A percentile compares a stretch with the other conserved stretches of the same genome.
Evolutionary conservation across 2,113 vertebrate species (phyloP).

Genomic region (Hyperoodon ampullatus): DNA sequence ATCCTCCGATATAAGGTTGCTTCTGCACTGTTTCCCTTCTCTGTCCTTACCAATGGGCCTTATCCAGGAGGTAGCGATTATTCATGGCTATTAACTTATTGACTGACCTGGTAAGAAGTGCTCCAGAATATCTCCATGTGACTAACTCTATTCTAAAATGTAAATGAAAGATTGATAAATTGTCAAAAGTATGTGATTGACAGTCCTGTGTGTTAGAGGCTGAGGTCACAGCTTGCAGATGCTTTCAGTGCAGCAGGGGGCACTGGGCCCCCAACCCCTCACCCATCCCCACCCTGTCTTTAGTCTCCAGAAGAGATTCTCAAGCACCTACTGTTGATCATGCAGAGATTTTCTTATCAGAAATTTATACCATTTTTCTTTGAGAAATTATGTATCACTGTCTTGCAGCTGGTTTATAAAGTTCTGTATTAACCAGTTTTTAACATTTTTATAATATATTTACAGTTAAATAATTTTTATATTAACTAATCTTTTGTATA

Average conservation of each 20-base stretch:
- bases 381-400: constrained; percentile 71
- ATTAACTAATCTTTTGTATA: constrained; percentile 52
- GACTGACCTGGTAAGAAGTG: background rate
- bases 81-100: background rate
- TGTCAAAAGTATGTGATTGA: background rate
- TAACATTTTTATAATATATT: constrained; percentile 64
- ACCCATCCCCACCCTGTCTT: background rate
- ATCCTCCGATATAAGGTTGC: background rate
- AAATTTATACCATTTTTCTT: constrained; percentile 54
- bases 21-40: background rate
- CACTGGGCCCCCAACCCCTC: background rate
- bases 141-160: background rate
- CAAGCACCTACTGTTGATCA: background rate
- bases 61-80: background rate
- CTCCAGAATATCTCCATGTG: background rate
- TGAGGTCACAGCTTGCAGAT: background rate
- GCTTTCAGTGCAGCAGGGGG: background rate
- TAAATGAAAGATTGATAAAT: background rate
- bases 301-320: background rate
- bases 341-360: constrained; percentile 25
- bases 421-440: constrained; percentile 69
- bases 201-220: background rate
- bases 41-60: background rate
- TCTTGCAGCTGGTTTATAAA: constrained; percentile 65
- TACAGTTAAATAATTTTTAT: constrained; percentile 61